A percentile compares a stretch with the other conserved stretches of the same genome.
These are phyloP conservation scores for Centropyge bicolor DNA, from an alignment of 2,797 vertebrate species.

Conservation along the genomic window DNA sequence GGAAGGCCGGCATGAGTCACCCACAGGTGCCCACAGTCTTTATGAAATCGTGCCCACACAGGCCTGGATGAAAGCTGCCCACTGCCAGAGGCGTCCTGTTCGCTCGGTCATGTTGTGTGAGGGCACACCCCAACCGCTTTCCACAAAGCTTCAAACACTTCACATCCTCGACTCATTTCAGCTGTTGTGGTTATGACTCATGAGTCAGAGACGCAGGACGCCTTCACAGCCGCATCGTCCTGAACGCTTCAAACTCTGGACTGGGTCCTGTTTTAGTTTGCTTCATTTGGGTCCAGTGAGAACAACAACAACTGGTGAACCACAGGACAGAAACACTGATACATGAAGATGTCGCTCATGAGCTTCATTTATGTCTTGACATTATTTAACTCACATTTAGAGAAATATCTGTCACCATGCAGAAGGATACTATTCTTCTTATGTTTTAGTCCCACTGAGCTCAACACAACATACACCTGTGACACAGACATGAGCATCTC, in stretches of 20 bases:
- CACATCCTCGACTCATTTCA: slow-evolving; percentile 35
- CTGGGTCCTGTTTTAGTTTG: slow-evolving; percentile 22
- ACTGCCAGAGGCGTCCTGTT: slow-evolving; percentile 34
- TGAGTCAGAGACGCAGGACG: slow-evolving; percentile 15
- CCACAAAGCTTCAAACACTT: slow-evolving; percentile 44
- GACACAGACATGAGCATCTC: background rate
- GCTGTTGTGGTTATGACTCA: slow-evolving; percentile 51
- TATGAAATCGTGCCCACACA: slow-evolving; percentile 54
- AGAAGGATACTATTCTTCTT: no score
- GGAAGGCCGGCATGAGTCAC: slow-evolving; percentile 48
- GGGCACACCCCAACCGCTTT: slow-evolving; percentile 34
- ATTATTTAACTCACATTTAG: no score
- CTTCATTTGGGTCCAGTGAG: slow-evolving; percentile 11
- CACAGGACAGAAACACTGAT: slow-evolving; percentile 5
- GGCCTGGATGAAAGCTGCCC: slow-evolving; percentile 56
- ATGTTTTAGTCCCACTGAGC: no score
- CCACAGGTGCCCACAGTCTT: slow-evolving; percentile 53
- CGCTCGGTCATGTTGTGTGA: slow-evolving; percentile 30
- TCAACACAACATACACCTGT: background rate
- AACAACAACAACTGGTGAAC: slow-evolving; percentile 22
- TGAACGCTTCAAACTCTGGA: slow-evolving; percentile 21
- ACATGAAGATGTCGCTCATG: slow-evolving; percentile 7
- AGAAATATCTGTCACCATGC: no score
- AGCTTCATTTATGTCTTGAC: no score
- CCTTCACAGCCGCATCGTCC: slow-evolving; percentile 31